Evolutionary conservation across 2,113 vertebrate species (phyloP), one percentile per base, ranked within the genome.

Genomic region (Leucopternis melanops): DNA sequence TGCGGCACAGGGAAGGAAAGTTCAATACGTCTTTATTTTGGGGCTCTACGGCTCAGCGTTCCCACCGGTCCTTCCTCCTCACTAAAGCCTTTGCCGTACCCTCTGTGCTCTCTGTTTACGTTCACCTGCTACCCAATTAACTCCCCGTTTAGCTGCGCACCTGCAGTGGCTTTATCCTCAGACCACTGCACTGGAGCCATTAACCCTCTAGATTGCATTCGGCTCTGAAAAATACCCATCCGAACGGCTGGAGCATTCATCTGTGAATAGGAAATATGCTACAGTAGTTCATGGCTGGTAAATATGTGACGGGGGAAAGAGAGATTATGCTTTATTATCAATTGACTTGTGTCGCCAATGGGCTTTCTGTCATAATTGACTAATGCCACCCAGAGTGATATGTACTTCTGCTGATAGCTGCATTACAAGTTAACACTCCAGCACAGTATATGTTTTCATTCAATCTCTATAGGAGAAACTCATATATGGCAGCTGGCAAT

Each of bases 61-160:
- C 85, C 90, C 86, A 81, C 90, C 7, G 16, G 93, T 71, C 81
- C 63, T 83, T 94, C 86, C 81, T 94, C 69, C 70, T 81, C 82
- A 72, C 95, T 93, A 95, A 97, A 96, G 88, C 70, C 74, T 95
- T 92, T 88, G 95, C 95, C 96, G 91, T 75, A 94, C 70, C 89
- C 92, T 95, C 89, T 92, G 83, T 90, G 92, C 32, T 92, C 78
- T 80, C 95, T 97, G 92, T 96, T 98, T 97, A 94, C 91, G 86
- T 84, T 98, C 96, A 98, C 97, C 97, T 97, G 93, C 97, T 97
- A 96, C 93, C 94, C 97, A 98, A 95, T 97, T 97, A 98, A 94
- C 94, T 95, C 95, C 94, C 92, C 17, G 18, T 98, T 96, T 97
- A 96, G 95, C 93, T 72, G 82, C 36, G 73, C 93, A 96, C 97